Evolutionary conservation across 2,888 invertebrate species (phyloP).

Genomic region (Lithosia quadra): DNA sequence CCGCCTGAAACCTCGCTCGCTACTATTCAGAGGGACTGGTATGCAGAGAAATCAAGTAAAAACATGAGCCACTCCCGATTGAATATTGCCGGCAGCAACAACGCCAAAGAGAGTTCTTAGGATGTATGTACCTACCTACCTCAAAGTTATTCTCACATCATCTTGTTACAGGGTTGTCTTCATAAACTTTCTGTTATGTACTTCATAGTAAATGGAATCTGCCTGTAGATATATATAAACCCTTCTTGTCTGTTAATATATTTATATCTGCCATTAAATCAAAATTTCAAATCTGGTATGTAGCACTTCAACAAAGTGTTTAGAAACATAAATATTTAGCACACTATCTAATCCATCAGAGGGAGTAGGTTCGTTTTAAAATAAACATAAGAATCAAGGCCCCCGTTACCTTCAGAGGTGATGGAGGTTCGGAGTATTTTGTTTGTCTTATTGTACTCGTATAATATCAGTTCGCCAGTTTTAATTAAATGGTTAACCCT

Average conservation of each 20-base stretch:
- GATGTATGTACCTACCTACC: background rate
- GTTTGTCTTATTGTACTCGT: background rate
- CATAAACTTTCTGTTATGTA: background rate
- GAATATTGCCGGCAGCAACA: background rate
- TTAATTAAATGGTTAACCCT: conserved; percentile 7
- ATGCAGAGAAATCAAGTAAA: background rate
- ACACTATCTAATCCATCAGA: conserved; percentile 19
- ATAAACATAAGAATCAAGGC: conserved; percentile 12
- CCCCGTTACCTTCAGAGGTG: conserved; percentile 6
- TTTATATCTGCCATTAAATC: conserved; percentile 14
- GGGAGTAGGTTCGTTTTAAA: conserved; percentile 18
- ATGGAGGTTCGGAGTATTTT: conserved; percentile 1
- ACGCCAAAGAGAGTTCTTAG: background rate
- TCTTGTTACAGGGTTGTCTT: background rate
- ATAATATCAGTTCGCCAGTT: no score
- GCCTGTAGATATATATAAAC: conserved; percentile 2
- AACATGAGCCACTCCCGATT: background rate
- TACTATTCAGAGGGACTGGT: background rate
- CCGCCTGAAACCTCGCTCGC: background rate
- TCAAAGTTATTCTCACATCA: background rate
- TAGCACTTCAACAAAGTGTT: conserved; percentile 25
- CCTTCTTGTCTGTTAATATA: conserved; percentile 5
- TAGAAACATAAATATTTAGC: conserved; percentile 25
- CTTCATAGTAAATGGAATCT: conserved; percentile 3
- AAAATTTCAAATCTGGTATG: conserved; percentile 20